A percentile compares a stretch with the other conserved stretches of the same genome.
phyloP scores from a whole-genome alignment of 2,113 vertebrate species.

The Tapirus terrestris region DNA sequence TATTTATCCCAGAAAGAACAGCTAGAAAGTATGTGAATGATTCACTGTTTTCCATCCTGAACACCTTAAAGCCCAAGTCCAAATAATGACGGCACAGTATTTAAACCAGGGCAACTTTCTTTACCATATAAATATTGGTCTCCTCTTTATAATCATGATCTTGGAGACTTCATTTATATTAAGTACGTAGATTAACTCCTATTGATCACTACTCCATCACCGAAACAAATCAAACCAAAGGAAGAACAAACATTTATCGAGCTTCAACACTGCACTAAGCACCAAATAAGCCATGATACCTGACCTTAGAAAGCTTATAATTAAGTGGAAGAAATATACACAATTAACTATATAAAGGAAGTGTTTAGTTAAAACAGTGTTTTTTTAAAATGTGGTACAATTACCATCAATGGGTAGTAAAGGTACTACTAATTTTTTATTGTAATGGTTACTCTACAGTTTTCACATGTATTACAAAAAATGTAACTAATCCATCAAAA shows the following conservation, averaged over 20 bases:
- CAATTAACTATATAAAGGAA: background rate
- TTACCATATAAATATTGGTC: background rate
- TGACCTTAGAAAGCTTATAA: background rate
- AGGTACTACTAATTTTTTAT: background rate
- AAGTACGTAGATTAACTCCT: background rate
- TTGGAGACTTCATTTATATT: background rate
- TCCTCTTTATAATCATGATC: background rate
- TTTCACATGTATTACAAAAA: background rate
- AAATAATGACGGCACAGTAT: background rate
- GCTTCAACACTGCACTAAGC: background rate
- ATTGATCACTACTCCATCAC: background rate
- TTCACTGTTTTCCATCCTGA: background rate
- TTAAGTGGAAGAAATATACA: background rate
- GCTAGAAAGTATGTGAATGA: background rate
- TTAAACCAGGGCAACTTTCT: background rate
- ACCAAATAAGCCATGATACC: background rate
- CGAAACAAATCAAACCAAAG: constrained; percentile 28
- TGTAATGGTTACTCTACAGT: background rate
- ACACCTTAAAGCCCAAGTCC: background rate
- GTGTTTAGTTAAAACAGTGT: constrained; percentile 21
- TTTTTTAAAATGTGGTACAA: background rate
- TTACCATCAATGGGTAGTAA: background rate
- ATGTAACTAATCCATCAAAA: background rate
- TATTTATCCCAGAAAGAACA: constrained; percentile 11
- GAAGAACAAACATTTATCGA: constrained; percentile 30